phyloP scores from a whole-genome alignment of 2,113 vertebrate species.

The Progne subis region DNA sequence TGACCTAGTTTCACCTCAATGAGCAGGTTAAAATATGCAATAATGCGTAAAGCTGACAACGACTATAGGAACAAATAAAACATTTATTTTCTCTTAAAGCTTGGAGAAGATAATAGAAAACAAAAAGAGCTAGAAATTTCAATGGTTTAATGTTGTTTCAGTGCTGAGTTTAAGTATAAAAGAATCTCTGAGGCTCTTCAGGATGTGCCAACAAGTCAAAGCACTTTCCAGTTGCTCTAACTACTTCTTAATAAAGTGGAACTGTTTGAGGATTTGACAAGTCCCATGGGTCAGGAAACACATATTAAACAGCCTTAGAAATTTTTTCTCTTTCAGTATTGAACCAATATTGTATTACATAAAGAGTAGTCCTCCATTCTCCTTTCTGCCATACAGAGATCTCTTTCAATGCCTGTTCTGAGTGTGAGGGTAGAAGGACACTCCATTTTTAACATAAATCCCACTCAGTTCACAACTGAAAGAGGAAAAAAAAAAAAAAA shows the following conservation, averaged over 20 bases:
- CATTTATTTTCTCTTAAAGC: neutral
- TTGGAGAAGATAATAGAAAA: neutral
- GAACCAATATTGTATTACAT: constrained; percentile 25
- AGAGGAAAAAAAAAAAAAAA: neutral
- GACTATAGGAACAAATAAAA: neutral
- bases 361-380: neutral
- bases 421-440: neutral
- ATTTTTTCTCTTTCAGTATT: constrained; percentile 8
- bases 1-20: constrained; percentile 10
- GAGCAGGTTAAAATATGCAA: neutral
- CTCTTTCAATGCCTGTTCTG: neutral
- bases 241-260: constrained; percentile 64
- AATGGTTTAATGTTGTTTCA: constrained; percentile 10
- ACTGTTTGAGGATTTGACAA: constrained; percentile 66
- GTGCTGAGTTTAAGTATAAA: constrained; percentile 40
- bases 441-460: constrained; percentile 1
- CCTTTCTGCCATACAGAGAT: neutral
- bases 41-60: neutral
- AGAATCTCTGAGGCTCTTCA: constrained; percentile 50
- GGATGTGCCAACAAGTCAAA: constrained; percentile 56
- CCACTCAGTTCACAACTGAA: neutral
- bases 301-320: constrained; percentile 46
- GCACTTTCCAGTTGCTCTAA: constrained; percentile 45
- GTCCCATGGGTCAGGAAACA: constrained; percentile 59
- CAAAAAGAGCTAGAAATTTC: neutral